phyloP scores from a whole-genome alignment of 2,113 vertebrate species.

The Microtus pennsylvanicus region DNA sequence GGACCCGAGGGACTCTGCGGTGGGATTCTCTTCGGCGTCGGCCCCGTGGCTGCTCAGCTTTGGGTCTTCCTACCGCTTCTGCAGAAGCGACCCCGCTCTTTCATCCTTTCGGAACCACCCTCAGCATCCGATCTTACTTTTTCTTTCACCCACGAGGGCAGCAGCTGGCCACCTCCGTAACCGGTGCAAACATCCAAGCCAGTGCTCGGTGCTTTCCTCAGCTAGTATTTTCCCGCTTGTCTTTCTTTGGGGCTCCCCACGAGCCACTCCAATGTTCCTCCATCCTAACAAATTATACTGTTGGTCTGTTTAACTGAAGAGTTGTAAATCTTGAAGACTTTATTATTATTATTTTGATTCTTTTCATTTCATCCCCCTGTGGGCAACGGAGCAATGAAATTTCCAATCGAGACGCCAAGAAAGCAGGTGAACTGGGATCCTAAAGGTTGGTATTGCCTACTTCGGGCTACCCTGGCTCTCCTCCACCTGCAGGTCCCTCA shows the following conservation, averaged over 20 bases:
- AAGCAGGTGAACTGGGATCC: conserved; percentile 99
- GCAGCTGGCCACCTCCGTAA: conserved; percentile 16
- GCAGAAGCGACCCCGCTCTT: conserved; percentile 7
- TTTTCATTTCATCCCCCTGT: conserved; percentile 80
- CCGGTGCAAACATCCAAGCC: conserved; percentile 58
- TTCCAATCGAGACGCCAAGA: conserved; percentile 97
- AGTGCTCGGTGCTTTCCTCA: conserved; percentile 72
- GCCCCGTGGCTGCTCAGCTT: conserved; percentile 59
- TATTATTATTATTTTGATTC: conserved; percentile 72
- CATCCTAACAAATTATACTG: conserved; percentile 83
- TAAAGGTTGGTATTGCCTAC: conserved; percentile 93
- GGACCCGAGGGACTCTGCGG: conserved; percentile 82
- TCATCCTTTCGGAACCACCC: background rate
- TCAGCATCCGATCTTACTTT: conserved; percentile 40
- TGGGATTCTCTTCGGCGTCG: conserved; percentile 76
- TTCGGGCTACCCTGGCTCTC: conserved; percentile 64
- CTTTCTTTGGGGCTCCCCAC: conserved; percentile 81
- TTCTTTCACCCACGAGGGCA: conserved; percentile 58
- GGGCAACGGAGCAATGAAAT: conserved; percentile 96
- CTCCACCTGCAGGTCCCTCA: conserved; percentile 67
- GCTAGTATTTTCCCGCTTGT: conserved; percentile 81
- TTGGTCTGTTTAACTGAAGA: conserved; percentile 82
- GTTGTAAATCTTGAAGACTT: conserved; percentile 83
- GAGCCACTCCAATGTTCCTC: conserved; percentile 77
- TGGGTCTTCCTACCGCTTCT: background rate